Base-by-base conservation (phyloP, 2,113 vertebrate genomes). In the Polypterus senegalus region DNA sequence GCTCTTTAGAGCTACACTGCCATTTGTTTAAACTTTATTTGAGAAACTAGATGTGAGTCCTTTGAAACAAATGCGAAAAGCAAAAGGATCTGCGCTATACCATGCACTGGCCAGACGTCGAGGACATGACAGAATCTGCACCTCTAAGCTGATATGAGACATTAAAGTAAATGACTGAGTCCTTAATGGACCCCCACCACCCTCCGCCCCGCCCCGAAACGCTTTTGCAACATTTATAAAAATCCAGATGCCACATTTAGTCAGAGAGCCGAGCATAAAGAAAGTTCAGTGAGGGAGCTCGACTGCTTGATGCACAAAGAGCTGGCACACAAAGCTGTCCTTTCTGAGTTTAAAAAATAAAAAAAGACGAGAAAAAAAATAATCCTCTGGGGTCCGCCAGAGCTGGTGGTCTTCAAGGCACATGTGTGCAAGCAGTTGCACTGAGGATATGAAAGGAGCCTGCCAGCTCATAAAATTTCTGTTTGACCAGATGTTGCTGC, bases 401-500 rank as follows among this genome's bases (percentile, higher is more conserved):
- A 57, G 62, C 61, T 61, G 58, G 60, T 60, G 53, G 58, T 69
- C 66, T 66, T 64, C 59, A 63, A 49, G 49, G 65, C 54, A 65
- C 58, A 57, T 61, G 59, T 61, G 65, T 54, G 65, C 62, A 57
- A 63, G 58, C 7, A 9, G 56, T 47, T 58, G 62, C 63, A 56
- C 46, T 49, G 27, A 27, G 27, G 27, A 27, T 27, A 67, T 53
- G 6, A 9, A 64, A 27, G 57, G 64, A 58, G 52, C n/a, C 62
- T 51, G 55, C 46, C 60, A 27, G 49, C 60, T 46, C 43, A 49
- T 53, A 58, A 4, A 5, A 43, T 43, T 49, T 73, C 66, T 51
- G 69, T 69, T 63, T 43, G 74, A 84, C 76, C 83, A 85, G 83
- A 85, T 86, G 81, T 86, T 56, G 62, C 27, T 7, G 55, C 80